These are phyloP conservation scores for Chloropsis cyanopogon DNA, from an alignment of 2,113 vertebrate genomes.

Conservation along the genomic window DNA sequence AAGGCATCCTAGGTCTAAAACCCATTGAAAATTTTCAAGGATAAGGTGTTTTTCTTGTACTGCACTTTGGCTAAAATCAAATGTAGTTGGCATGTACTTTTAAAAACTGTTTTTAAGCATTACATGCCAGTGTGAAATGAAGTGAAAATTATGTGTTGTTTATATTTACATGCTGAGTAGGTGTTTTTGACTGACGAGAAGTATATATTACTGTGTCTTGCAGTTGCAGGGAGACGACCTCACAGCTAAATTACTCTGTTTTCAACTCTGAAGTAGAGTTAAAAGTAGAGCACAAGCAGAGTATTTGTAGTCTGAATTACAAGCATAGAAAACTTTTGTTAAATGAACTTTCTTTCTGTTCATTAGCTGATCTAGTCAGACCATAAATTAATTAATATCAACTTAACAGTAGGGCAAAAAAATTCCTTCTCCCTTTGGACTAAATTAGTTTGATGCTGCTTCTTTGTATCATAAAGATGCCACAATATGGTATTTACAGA, in stretches of 20 bases:
- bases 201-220: constrained; percentile 1
- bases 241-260: background rate
- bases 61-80: background rate
- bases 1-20: background rate
- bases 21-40: background rate
- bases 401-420: background rate
- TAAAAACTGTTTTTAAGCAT: constrained; percentile 25
- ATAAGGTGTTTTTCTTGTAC: background rate
- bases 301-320: background rate
- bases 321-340: background rate
- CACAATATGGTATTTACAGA: background rate
- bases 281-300: background rate
- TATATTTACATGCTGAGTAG: constrained; percentile 41
- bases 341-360: background rate
- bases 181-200: constrained; percentile 27
- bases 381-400: background rate
- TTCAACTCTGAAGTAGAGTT: background rate
- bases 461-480: background rate
- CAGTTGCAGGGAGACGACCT: background rate
- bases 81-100: background rate
- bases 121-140: background rate
- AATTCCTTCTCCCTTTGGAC: background rate
- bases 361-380: background rate
- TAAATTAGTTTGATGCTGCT: background rate
- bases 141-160: constrained; percentile 47